phyloP scores from a whole-genome alignment of 2,113 vertebrate genomes.

The Suncus etruscus region DNA sequence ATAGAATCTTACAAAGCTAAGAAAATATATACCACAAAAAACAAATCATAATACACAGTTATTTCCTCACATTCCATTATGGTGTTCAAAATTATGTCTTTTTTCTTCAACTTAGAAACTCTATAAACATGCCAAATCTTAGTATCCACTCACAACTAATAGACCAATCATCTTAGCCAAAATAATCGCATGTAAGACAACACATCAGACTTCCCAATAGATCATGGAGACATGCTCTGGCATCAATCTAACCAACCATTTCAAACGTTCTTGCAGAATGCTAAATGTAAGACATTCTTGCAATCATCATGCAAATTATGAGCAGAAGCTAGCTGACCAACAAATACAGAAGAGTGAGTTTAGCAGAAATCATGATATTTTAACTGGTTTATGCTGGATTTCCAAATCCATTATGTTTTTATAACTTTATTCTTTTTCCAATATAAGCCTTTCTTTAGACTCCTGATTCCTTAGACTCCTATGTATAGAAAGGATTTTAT shows the following conservation, averaged over 20 bases:
- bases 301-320: neutral
- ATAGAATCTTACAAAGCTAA: neutral
- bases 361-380: neutral
- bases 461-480: no score
- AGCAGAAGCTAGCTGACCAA: neutral
- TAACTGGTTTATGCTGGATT: neutral
- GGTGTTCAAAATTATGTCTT: neutral
- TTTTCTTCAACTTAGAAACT: neutral
- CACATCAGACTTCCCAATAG: neutral
- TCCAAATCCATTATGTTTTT: neutral
- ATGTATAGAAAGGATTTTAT: neutral
- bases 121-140: slow-evolving; percentile 20
- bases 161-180: neutral
- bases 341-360: neutral
- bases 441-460: neutral
- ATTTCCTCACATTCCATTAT: neutral
- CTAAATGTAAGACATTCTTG: neutral
- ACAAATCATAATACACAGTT: neutral
- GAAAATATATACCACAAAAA: neutral
- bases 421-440: neutral
- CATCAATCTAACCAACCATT: neutral
- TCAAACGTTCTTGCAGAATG: neutral
- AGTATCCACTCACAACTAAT: neutral
- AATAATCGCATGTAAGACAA: neutral
- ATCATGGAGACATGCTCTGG: neutral